Evolutionary conservation across 2,113 vertebrate genomes (phyloP).

Genomic region (Archilochus colubris): DNA sequence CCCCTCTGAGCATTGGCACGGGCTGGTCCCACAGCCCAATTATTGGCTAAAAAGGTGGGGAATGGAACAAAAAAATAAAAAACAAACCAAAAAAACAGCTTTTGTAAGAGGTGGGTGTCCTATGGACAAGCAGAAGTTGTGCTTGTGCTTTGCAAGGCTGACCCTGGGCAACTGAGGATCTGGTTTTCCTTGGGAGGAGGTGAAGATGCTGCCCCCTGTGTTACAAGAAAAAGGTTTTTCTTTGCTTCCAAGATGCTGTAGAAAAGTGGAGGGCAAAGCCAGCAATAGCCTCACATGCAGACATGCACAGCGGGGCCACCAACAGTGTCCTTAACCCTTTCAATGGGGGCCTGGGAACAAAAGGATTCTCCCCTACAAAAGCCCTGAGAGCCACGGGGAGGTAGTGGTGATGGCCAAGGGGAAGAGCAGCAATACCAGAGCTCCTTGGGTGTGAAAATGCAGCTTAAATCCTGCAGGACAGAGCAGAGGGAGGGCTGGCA

Average conservation of each 20-base stretch:
- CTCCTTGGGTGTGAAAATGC: fast-evolving
- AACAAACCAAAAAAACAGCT: background rate
- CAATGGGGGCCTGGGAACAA: constrained; percentile 32
- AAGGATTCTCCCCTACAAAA: background rate
- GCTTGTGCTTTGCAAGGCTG: background rate
- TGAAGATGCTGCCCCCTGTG: background rate
- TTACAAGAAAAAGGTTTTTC: background rate
- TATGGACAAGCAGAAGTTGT: background rate
- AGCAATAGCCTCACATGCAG: constrained; percentile 65
- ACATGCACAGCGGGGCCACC: constrained; percentile 65
- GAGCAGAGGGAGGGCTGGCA: background rate
- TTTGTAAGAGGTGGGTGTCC: background rate
- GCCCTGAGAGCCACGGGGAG: fast-evolving
- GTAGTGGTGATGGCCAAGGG: background rate
- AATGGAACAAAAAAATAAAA: background rate
- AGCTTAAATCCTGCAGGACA: background rate
- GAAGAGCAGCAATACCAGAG: background rate
- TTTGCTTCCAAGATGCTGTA: background rate
- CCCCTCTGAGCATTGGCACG: fast-evolving
- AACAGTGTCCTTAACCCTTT: constrained; percentile 46
- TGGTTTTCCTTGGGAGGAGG: background rate
- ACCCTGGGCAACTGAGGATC: background rate
- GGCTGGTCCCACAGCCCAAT: background rate
- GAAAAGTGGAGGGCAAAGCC: constrained; percentile 43
- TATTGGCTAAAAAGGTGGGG: fast-evolving